Conservation (phyloP, 1,140 invertebrate species). For the Sarcophaga peregrina region DNA sequence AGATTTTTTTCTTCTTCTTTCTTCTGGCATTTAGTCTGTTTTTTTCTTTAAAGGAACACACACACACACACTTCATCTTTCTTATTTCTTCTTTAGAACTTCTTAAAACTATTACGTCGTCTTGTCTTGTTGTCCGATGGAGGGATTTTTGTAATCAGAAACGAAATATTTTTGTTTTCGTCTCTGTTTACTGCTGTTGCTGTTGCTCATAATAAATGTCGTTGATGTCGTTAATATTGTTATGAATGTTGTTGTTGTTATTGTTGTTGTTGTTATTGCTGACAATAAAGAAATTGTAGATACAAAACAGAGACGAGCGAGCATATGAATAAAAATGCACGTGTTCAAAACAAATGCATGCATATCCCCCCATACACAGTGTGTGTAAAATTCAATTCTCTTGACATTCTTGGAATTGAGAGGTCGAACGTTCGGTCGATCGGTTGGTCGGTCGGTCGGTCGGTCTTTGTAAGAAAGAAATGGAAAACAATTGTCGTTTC, state of each 20-base stretch:
- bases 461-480: slow-evolving; percentile 8
- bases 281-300: slow-evolving; percentile 4
- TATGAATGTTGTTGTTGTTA: not conserved
- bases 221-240: not conserved
- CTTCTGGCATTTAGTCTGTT: no score
- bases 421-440: no score
- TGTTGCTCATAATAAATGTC: not conserved
- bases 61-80: no score
- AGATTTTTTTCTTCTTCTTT: no score
- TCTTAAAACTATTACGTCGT: no score
- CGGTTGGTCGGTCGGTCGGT: no score
- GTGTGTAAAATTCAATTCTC: slow-evolving; percentile 1
- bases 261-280: not conserved
- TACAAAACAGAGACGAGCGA: no score
- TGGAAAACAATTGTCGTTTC: not conserved
- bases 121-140: no score
- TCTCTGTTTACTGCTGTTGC: not conserved
- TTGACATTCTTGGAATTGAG: slow-evolving; percentile 11
- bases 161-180: not conserved
- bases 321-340: not conserved
- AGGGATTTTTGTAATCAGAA: no score
- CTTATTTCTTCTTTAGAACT: no score
- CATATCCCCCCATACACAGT: not conserved
- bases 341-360: slow-evolving; percentile 7
- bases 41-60: no score